A percentile compares a stretch with the other conserved stretches of the same genome.
phyloP scores from a whole-genome alignment of 1,140 invertebrate genomes.

The Brachionus sp. region DNA sequence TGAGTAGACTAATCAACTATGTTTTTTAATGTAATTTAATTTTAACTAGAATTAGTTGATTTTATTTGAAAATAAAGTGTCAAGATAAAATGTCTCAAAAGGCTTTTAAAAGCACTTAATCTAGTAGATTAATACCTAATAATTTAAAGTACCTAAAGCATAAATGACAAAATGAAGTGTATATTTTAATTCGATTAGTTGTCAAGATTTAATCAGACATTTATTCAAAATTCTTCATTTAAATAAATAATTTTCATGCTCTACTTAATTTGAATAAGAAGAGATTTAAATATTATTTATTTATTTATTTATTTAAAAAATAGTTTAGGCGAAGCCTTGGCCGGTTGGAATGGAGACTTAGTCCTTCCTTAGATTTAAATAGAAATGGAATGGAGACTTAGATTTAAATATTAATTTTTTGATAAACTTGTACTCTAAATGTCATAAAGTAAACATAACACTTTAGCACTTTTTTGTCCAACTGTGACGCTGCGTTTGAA shows the following conservation, averaged over 20 bases:
- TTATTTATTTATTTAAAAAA: no score
- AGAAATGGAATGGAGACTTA: no score
- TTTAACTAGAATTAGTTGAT: no score
- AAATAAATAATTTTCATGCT: not conserved
- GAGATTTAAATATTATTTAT: not conserved
- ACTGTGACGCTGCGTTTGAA: not conserved
- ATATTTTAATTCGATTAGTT: not conserved
- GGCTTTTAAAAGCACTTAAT: not conserved
- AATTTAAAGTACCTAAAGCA: not conserved
- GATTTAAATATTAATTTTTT: not conserved
- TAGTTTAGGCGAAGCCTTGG: no score
- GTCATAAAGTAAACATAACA: not conserved
- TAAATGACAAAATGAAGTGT: not conserved
- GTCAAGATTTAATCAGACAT: not conserved
- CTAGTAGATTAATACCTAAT: not conserved
- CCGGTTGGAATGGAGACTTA: no score
- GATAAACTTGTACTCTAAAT: not conserved
- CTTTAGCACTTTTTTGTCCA: not conserved
- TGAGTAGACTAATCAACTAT: no score
- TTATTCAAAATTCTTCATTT: not conserved
- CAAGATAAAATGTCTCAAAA: not conserved
- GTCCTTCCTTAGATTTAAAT: no score
- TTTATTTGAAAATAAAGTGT: not conserved
- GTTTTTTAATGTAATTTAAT: no score
- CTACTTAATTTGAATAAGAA: not conserved